Percentiles rank a stretch among this genome's conserved stretches.
phyloP scores from a whole-genome alignment of 2,888 invertebrate species.

The Bugula neritina region DNA sequence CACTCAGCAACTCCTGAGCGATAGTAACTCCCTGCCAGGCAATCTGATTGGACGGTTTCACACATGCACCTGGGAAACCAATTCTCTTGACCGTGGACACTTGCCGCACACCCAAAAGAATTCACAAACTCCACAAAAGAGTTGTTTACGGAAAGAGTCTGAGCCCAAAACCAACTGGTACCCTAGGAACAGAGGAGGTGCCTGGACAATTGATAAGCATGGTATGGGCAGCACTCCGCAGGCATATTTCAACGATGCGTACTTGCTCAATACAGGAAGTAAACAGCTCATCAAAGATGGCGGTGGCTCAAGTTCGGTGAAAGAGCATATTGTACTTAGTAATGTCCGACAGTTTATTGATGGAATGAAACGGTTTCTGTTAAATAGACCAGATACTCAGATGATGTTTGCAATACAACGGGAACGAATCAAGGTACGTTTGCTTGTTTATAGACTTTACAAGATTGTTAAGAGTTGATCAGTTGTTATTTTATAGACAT shows the following conservation, averaged over 20 bases:
- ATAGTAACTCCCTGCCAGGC: constrained; percentile 7
- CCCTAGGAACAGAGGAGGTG: background rate
- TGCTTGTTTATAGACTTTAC: no score
- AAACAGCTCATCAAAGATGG: background rate
- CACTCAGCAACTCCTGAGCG: constrained; percentile 6
- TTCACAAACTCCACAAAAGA: background rate
- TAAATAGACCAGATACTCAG: constrained; percentile 19
- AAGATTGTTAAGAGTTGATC: no score
- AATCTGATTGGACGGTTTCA: constrained; percentile 14
- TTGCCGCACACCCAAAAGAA: background rate
- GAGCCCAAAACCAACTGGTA: constrained; percentile 15
- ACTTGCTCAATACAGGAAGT: background rate
- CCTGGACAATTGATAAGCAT: background rate
- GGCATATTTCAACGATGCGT: background rate
- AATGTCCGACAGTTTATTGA: constrained; percentile 22
- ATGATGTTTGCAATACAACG: constrained; percentile 24
- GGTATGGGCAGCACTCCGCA: background rate
- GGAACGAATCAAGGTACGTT: constrained; percentile 2
- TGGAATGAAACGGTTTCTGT: constrained; percentile 20
- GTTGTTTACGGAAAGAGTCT: background rate
- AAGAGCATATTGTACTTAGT: constrained; percentile 19
- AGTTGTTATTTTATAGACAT: no score
- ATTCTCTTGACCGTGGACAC: background rate
- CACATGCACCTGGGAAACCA: constrained; percentile 22
- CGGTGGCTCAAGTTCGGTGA: background rate